A percentile compares a stretch with the other conserved stretches of the same genome.
phyloP scores from a whole-genome alignment of 37 sponge, comb jelly and placozoan genomes.

The Sycon ciliatum region DNA sequence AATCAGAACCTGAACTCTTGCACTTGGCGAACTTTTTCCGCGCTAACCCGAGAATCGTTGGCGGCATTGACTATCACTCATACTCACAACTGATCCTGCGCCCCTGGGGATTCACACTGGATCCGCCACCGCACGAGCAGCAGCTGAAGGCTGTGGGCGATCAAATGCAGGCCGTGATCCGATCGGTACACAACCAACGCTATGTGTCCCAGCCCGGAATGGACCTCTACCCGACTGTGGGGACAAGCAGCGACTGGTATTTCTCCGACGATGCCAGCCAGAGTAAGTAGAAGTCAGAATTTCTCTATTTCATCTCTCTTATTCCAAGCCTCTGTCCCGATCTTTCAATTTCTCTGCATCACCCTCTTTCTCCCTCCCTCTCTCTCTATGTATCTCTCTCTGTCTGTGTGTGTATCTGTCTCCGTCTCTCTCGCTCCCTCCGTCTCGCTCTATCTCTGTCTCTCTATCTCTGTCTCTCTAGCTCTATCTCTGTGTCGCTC shows the following conservation, averaged over 20 bases:
- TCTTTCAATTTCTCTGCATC: no score
- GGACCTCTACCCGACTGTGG: slow-evolving; percentile 42
- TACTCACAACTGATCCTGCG: slow-evolving; percentile 62
- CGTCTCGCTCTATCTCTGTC: no score
- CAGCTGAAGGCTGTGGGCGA: slow-evolving; percentile 39
- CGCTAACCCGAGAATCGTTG: slow-evolving; percentile 36
- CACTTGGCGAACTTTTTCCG: slow-evolving; percentile 43
- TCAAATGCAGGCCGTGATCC: background rate
- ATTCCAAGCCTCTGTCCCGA: no score
- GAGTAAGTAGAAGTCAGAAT: background rate
- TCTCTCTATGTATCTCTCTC: no score
- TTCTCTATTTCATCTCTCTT: no score
- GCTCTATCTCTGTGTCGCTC: no score
- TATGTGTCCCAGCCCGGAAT: slow-evolving; percentile 34
- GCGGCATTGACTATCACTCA: slow-evolving; percentile 70
- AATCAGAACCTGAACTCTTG: slow-evolving; percentile 65
- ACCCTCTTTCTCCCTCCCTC: no score
- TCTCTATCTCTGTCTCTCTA: no score
- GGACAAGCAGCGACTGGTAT: slow-evolving; percentile 54
- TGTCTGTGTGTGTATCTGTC: no score
- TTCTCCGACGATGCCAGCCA: background rate
- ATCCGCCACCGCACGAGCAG: slow-evolving; percentile 43
- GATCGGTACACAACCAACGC: slow-evolving; percentile 15
- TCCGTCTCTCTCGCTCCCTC: no score
- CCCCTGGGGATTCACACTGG: slow-evolving; percentile 53